Evolutionary conservation across 2,888 invertebrate genomes (phyloP).

Genomic region (Leucoma salicis): DNA sequence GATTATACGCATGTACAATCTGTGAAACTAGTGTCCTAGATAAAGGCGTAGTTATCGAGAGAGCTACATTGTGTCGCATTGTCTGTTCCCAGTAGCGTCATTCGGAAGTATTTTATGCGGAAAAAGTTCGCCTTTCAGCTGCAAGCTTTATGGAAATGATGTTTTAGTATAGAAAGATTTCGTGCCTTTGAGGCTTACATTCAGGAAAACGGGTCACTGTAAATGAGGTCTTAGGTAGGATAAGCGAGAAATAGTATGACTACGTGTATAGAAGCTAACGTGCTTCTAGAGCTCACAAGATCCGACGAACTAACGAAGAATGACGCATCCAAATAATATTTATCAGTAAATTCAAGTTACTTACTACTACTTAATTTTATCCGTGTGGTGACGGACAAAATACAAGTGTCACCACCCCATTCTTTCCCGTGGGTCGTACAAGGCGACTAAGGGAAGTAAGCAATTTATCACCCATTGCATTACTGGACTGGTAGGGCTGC

Average conservation of each 20-base stretch:
- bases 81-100: constrained; percentile 17
- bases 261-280: no score
- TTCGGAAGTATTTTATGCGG: constrained; percentile 38
- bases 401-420: no score
- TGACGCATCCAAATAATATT: no score
- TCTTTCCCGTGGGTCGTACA: no score
- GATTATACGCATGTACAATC: neutral
- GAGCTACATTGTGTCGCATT: constrained; percentile 32
- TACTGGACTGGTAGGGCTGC: no score
- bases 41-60: constrained; percentile 34
- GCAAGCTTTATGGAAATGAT: constrained; percentile 26
- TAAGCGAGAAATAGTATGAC: neutral
- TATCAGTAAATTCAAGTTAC: no score
- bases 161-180: constrained; percentile 26
- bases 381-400: no score
- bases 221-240: neutral
- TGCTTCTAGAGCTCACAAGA: no score
- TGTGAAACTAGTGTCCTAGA: constrained; percentile 1
- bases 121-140: constrained; percentile 31
- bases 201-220: neutral
- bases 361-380: no score
- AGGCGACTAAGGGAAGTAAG: no score
- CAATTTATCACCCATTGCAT: no score
- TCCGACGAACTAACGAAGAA: no score
- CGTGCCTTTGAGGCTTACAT: constrained; percentile 1